A percentile compares a stretch with the other conserved stretches of the same genome.
phyloP scores from a whole-genome alignment of 2,888 invertebrate genomes.

The Trissolcus brochymenae region DNA sequence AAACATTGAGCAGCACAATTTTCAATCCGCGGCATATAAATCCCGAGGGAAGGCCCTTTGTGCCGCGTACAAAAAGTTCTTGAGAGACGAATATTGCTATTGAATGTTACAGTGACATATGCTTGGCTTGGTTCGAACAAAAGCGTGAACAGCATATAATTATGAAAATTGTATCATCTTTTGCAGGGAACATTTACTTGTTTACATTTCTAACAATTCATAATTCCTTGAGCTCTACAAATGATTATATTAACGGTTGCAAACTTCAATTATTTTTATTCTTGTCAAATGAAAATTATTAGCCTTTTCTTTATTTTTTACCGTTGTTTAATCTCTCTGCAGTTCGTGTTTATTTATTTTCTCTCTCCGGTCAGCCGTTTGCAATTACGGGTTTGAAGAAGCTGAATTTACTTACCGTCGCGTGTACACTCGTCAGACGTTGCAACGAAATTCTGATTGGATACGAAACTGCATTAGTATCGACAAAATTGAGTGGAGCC shows the following conservation, averaged over 20 bases:
- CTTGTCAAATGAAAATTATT: too few species aligned
- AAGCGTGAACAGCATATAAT: conserved; percentile 88
- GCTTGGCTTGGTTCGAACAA: conserved; percentile 97
- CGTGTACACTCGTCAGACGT: conserved; percentile 28
- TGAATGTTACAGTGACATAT: conserved; percentile 94
- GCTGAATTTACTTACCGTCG: conserved; percentile 46
- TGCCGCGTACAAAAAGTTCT: conserved; percentile 91
- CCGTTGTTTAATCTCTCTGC: too few species aligned
- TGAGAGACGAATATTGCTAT: conserved; percentile 89
- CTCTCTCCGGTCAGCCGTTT: conserved; percentile 5
- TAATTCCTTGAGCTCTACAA: background rate
- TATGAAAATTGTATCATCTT: too few species aligned
- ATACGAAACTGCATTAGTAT: conserved; percentile 58
- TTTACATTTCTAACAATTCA: too few species aligned
- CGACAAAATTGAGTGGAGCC: conserved; percentile 57
- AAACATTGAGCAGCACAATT: conserved; percentile 84
- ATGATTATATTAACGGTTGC: conserved; percentile 13
- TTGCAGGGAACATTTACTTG: too few species aligned
- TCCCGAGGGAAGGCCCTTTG: conserved; percentile 88
- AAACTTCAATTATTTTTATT: background rate
- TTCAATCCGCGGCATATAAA: conserved; percentile 94
- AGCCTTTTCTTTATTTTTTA: too few species aligned
- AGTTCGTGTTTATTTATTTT: background rate
- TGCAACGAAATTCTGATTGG: conserved; percentile 54
- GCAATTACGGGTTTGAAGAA: conserved; percentile 33